Evolutionary conservation across 1,140 invertebrate species (phyloP).

Genomic region (Diploscapter pachys): DNA sequence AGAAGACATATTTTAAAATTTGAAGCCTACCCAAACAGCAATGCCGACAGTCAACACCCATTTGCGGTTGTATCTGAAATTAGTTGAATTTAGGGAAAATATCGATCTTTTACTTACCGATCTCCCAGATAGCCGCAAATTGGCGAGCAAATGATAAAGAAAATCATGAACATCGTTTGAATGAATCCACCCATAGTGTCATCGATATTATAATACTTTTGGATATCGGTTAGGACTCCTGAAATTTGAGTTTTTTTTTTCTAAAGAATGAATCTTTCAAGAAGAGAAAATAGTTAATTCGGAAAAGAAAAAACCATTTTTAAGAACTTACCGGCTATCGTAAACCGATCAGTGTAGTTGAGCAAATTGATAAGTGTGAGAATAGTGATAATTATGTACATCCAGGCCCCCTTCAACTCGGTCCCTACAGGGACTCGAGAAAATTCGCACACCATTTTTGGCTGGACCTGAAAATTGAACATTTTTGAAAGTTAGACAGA

Average conservation of each 20-base stretch:
- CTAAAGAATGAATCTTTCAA: slow-evolving; percentile 1
- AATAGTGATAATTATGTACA: slow-evolving; percentile 1
- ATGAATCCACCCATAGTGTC: slow-evolving; percentile 25
- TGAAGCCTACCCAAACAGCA: slow-evolving; percentile 80
- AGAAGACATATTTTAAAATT: no score
- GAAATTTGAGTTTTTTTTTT: slow-evolving; percentile 6
- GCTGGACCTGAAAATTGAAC: no score
- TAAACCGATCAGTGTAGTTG: slow-evolving; percentile 41
- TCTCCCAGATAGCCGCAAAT: slow-evolving; percentile 35
- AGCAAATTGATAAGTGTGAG: slow-evolving; percentile 31
- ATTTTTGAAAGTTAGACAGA: no score
- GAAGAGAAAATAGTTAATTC: not conserved
- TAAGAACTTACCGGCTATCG: slow-evolving; percentile 34
- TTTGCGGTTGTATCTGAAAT: slow-evolving; percentile 71
- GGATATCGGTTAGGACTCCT: slow-evolving; percentile 30
- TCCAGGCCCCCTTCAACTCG: no score
- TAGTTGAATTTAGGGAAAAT: no score
- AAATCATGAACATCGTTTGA: slow-evolving; percentile 32
- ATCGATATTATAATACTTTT: slow-evolving; percentile 27
- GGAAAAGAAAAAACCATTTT: not conserved
- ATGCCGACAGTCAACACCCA: slow-evolving; percentile 86
- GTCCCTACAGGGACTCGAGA: no score
- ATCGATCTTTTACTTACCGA: slow-evolving; percentile 56
- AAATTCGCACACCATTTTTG: no score
- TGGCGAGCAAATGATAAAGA: slow-evolving; percentile 33